Percentiles rank a stretch among this genome's conserved stretches.
These are phyloP conservation scores for Rhyacophila brunnea DNA, from an alignment of 1,140 invertebrate species.

Conservation along the genomic window DNA sequence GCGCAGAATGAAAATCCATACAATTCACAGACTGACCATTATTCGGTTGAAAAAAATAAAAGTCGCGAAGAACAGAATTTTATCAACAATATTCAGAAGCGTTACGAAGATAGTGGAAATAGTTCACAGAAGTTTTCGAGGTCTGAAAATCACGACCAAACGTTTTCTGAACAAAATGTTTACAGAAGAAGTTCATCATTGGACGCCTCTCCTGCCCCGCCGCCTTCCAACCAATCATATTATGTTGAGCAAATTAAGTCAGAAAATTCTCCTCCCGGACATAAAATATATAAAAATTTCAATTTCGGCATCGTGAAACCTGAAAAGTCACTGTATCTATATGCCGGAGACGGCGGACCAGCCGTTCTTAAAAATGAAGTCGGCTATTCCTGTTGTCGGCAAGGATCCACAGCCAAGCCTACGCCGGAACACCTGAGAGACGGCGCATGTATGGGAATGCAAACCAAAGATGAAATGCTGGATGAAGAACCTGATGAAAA, in stretches of 20 bases:
- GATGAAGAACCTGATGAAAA: slow-evolving; percentile 50
- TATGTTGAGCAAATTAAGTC: slow-evolving; percentile 56
- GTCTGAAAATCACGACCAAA: slow-evolving; percentile 10
- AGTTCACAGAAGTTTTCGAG: background rate
- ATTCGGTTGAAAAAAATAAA: background rate
- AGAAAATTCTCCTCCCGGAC: slow-evolving; percentile 52
- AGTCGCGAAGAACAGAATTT: background rate
- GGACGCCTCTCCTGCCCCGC: slow-evolving; percentile 32
- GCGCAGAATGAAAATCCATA: slow-evolving; percentile 23
- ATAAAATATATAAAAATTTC: slow-evolving; percentile 54
- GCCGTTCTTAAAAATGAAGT: slow-evolving; percentile 56
- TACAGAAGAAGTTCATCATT: slow-evolving; percentile 25
- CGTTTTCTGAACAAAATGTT: slow-evolving; percentile 39
- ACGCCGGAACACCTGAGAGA: slow-evolving; percentile 70
- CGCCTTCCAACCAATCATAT: slow-evolving; percentile 45
- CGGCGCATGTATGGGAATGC: slow-evolving; percentile 67
- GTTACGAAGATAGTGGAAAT: no score
- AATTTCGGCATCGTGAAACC: slow-evolving; percentile 43
- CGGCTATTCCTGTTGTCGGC: slow-evolving; percentile 69
- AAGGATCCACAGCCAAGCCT: slow-evolving; percentile 66
- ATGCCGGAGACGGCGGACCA: slow-evolving; percentile 66
- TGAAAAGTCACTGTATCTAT: slow-evolving; percentile 54
- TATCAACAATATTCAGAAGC: no score
- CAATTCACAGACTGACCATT: slow-evolving; percentile 6
- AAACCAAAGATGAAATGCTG: slow-evolving; percentile 68